Conservation (phyloP, 1,140 invertebrate genomes). For the Achroia grisella region DNA sequence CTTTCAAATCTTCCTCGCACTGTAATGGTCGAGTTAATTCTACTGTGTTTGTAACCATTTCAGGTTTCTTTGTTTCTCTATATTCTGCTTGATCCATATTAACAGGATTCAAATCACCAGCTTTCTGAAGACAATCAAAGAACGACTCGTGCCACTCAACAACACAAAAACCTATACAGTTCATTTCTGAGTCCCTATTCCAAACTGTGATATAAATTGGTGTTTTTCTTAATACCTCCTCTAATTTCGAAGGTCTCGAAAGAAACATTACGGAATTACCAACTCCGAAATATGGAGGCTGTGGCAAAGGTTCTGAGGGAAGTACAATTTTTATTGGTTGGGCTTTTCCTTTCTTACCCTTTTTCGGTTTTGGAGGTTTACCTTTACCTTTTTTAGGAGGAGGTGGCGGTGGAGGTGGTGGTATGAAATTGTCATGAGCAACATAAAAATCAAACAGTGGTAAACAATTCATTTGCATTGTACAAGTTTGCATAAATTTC, state of each 20-base stretch:
- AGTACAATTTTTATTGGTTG: constrained; percentile 35
- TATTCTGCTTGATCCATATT: constrained; percentile 55
- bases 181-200: constrained; percentile 62
- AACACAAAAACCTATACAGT: constrained; percentile 52
- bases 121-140: constrained; percentile 44
- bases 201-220: constrained; percentile 59
- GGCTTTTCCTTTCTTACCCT: constrained; percentile 44
- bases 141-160: constrained; percentile 60
- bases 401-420: constrained; percentile 53
- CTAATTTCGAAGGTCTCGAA: constrained; percentile 55
- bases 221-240: constrained; percentile 52
- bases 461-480: constrained; percentile 59
- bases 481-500: constrained; percentile 64
- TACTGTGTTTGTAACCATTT: constrained; percentile 59
- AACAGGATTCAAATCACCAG: constrained; percentile 47
- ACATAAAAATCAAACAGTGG: constrained; percentile 63
- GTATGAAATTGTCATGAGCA: constrained; percentile 59
- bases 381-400: constrained; percentile 35
- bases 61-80: constrained; percentile 39
- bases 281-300: constrained; percentile 60
- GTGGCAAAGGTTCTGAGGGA: constrained; percentile 59
- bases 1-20: constrained; percentile 61
- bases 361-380: constrained; percentile 37
- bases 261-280: constrained; percentile 58
- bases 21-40: constrained; percentile 45